phyloP scores from a whole-genome alignment of 2,888 invertebrate species.

The Macrophya alboannulata region DNA sequence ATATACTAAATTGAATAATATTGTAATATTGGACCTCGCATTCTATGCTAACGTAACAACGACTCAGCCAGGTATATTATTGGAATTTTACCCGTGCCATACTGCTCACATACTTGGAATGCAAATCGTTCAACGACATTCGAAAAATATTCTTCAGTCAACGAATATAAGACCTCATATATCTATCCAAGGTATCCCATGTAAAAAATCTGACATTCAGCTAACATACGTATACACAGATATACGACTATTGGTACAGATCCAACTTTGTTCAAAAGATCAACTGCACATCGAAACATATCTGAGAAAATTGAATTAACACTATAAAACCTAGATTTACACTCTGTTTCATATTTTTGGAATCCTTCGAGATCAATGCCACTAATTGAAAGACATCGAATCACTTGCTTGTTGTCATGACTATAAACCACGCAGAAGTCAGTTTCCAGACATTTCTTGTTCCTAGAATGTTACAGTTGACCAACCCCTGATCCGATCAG shows the following conservation, averaged over 20 bases:
- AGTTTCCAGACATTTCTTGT: not conserved
- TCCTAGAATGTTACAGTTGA: too few species aligned
- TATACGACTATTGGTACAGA: not conserved
- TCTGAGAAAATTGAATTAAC: too few species aligned
- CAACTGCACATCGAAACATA: not conserved
- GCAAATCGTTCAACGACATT: slow-evolving; percentile 69
- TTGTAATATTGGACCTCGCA: slow-evolving; percentile 76
- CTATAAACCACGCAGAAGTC: not conserved
- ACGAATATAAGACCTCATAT: slow-evolving; percentile 10
- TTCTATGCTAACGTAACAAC: slow-evolving; percentile 59
- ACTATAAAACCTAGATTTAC: too few species aligned
- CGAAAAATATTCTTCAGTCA: slow-evolving; percentile 58
- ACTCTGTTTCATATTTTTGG: not conserved
- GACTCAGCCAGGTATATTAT: slow-evolving; percentile 68
- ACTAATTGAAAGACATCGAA: not conserved
- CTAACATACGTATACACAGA: not conserved
- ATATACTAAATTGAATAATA: slow-evolving; percentile 72
- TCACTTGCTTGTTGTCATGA: not conserved
- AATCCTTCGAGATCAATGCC: not conserved
- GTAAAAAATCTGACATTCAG: not conserved
- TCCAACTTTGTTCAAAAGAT: not conserved
- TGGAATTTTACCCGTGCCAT: slow-evolving; percentile 70
- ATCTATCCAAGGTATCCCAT: not conserved
- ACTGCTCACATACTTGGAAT: slow-evolving; percentile 67
- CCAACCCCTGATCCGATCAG: too few species aligned